Base-by-base conservation (phyloP, 2,797 vertebrate genomes). In the Cyclura pinguis region DNA sequence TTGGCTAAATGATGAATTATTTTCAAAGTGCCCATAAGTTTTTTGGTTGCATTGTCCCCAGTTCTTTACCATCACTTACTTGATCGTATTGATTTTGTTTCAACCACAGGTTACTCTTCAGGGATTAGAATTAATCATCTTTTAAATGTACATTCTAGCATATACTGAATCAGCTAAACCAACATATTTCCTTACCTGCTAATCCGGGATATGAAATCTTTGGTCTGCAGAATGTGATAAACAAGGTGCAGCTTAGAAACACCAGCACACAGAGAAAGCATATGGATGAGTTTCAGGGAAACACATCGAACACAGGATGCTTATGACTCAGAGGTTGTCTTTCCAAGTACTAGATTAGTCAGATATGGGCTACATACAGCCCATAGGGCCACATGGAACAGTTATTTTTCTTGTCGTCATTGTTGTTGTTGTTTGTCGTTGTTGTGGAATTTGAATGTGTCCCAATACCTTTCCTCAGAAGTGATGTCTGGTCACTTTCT, bases 161-260 rank as follows among this genome's bases (percentile, higher is more conserved):
- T 73, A 86, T 42, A 14, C 0, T 20, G 22, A 93, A 91, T 92
- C 78, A 86, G 50, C n/a, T 84, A 87, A 95, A 89, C 0, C 5
- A 84, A 87, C 83, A 52, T 87, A 86, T 89, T 90, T 94, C 92
- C 29, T 92, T n/a, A 86, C 14, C 85, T 91, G 87, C 29, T 1
- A 13, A 52, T 47, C 2, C 57, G 10, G 69, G 1, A 3, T 89
- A 47, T 72, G 22, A 92, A 12, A 88, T 24, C 12, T 87, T 93
- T 0, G n/a, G 82, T 89, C 89, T 76, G 6, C 18, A 4, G 59
- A 86, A 92, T 8, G 89, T 77, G 1, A 52, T 2, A 67, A 1
- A 32, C n/a, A 57, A 52, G n/a, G 2, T 10, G 20, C 1, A 81
- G 84, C 0, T 91, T 83, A 42, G 0, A 78, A 59, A 57, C 76